These are phyloP conservation scores for Adelphocoris suturalis DNA, from an alignment of 2,888 invertebrate species.

Conservation along the genomic window DNA sequence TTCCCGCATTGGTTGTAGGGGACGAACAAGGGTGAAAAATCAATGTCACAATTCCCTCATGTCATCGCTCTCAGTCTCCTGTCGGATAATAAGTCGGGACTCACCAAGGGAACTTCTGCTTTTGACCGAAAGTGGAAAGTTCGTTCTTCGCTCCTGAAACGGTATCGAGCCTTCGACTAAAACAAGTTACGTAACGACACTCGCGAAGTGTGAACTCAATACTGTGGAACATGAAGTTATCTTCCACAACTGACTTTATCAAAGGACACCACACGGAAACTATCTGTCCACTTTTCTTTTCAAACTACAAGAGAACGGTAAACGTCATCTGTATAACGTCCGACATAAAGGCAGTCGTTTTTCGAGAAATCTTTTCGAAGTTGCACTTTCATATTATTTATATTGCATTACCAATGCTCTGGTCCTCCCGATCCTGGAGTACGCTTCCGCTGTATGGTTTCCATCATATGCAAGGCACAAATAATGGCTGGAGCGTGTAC, in stretches of 20 bases:
- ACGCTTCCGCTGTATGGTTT: no score
- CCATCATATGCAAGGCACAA: no score
- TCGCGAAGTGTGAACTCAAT: neutral
- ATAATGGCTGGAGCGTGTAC: no score
- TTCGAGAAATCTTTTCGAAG: no score
- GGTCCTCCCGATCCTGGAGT: no score
- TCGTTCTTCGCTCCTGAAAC: neutral
- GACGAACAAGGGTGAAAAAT: neutral
- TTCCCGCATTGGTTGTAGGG: neutral
- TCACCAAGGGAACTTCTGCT: neutral
- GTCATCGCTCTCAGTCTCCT: neutral
- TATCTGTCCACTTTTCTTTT: neutral
- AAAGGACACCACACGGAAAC: neutral
- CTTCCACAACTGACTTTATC: slow-evolving; percentile 1
- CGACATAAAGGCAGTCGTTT: no score
- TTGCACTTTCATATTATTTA: no score
- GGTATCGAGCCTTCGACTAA: neutral
- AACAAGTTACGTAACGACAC: slow-evolving; percentile 13
- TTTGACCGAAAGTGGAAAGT: slow-evolving; percentile 10
- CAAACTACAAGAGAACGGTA: neutral
- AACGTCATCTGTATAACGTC: no score
- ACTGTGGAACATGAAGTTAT: slow-evolving; percentile 15
- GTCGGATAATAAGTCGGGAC: neutral
- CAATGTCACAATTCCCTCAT: slow-evolving; percentile 5
- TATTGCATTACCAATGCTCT: no score